Conservation (phyloP, 2,888 invertebrate species). For the Zele albiditarsus region DNA sequence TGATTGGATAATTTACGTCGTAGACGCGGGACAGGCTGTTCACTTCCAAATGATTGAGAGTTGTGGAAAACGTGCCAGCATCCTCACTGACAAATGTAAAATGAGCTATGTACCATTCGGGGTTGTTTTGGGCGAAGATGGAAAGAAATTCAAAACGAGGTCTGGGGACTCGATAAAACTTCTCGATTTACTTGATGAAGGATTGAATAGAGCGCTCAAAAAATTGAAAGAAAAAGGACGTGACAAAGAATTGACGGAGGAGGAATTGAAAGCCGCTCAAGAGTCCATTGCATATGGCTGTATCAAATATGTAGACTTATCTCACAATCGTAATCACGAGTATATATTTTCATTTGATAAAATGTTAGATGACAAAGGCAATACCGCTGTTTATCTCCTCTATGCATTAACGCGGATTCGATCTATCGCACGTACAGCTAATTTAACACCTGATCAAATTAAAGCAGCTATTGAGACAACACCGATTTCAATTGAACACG, state of each 20-base stretch:
- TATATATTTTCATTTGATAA: slow-evolving; percentile 99
- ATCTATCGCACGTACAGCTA: slow-evolving; percentile 89
- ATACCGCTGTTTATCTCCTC: slow-evolving; percentile 97
- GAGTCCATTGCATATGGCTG: slow-evolving; percentile 97
- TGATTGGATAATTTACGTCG: slow-evolving; percentile 86
- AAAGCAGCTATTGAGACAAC: slow-evolving; percentile 77
- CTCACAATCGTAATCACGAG: slow-evolving; percentile 93
- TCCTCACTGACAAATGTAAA: slow-evolving; percentile 77
- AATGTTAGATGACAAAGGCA: slow-evolving; percentile 99
- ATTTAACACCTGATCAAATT: slow-evolving; percentile 79
- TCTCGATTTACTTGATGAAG: slow-evolving; percentile 92
- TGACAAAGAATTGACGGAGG: slow-evolving; percentile 85
- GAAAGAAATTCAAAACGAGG: slow-evolving; percentile 98
- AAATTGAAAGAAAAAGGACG: slow-evolving; percentile 91
- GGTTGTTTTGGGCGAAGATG: slow-evolving; percentile 97
- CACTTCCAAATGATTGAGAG: slow-evolving; percentile 86
- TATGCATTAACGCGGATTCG: slow-evolving; percentile 96
- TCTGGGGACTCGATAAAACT: slow-evolving; percentile 96
- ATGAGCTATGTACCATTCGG: slow-evolving; percentile 97
- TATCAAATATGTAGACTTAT: slow-evolving; percentile 98
- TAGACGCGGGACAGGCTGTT: slow-evolving; percentile 91
- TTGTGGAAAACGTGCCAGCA: slow-evolving; percentile 86
- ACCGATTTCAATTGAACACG: slow-evolving; percentile 84
- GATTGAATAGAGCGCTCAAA: slow-evolving; percentile 84
- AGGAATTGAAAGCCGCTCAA: slow-evolving; percentile 88